Base-by-base conservation (phyloP, 2,797 vertebrate species). In the Malacoraja senta region DNA sequence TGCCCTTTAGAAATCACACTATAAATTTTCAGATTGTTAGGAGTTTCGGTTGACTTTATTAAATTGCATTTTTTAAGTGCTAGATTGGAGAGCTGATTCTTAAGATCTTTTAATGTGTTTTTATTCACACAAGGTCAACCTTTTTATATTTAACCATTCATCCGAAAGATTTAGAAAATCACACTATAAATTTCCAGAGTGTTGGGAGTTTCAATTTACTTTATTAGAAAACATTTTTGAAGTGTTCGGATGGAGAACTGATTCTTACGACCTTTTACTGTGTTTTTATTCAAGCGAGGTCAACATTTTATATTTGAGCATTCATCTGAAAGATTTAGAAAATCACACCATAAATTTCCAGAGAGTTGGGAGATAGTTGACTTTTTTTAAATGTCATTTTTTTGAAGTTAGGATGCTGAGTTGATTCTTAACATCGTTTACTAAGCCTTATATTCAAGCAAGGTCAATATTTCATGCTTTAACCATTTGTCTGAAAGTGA, bases 261-360 rank as follows among this genome's bases (percentile, higher is more conserved):
- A 32, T 72, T 24, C 44, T 61, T 38, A 32, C 13, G 63, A 74
- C 1, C 72, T 29, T 58, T 53, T 53, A 53, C 44, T 53, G 44
- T 53, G 4, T 88, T 78, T 88, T 88, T 88, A 65, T 88, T 88
- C 84, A 35, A 68, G n/a, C 17, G 35, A 88, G n/a, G 9, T 86
- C 58, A 86, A 58, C 83, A 61, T 86, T 86, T 58, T 29, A 63
- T 86, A 63, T 53, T 35, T 88, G 32, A 88, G 15, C 24, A 86
- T 26, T n/a, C 0, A 63, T 83, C n/a, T 65, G 79, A 93, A 84
- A 35, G 93, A 15, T 21, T 9, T 93, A 21, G 15, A 77, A 83
- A 74, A 79, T n/a, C 2, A 21, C 68, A 71, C 68, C 15, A 53
- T 53, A 53, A 53, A 53, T 53, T 53, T 53, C 44, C 24, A 83